A percentile compares a stretch with the other conserved stretches of the same genome.
Conservation (phyloP, 2,888 invertebrate genomes). For the Dendrolimus houi region DNA sequence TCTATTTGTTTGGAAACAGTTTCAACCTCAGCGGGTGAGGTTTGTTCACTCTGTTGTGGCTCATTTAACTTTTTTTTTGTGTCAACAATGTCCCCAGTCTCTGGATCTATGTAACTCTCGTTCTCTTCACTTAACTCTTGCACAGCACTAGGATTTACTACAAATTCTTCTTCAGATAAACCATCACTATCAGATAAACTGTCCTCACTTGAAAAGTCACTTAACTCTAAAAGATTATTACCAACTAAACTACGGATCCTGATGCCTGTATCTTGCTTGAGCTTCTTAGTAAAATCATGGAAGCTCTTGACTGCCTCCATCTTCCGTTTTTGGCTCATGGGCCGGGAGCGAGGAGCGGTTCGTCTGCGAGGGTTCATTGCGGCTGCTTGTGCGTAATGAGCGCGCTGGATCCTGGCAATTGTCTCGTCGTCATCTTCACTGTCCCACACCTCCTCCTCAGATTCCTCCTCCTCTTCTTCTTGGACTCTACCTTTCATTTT, state of each 20-base stretch:
- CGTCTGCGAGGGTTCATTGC: conserved; percentile 59
- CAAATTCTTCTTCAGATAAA: conserved; percentile 67
- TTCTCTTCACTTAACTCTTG: conserved; percentile 63
- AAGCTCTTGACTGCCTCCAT: conserved; percentile 70
- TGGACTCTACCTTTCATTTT: conserved; percentile 44
- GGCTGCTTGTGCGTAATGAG: conserved; percentile 63
- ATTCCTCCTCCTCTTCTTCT: conserved; percentile 49
- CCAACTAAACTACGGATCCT: conserved; percentile 67
- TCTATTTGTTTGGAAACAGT: conserved; percentile 14
- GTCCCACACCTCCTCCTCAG: conserved; percentile 55
- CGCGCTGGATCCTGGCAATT: conserved; percentile 65
- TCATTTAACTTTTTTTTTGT: conserved; percentile 21
- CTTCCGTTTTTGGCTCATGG: conserved; percentile 69
- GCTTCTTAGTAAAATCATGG: conserved; percentile 69
- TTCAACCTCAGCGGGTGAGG: conserved; percentile 5
- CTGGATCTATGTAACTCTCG: conserved; percentile 70
- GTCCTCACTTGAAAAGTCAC: conserved; percentile 66
- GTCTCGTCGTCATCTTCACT: conserved; percentile 70
- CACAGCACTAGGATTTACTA: conserved; percentile 63
- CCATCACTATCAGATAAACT: conserved; percentile 67
- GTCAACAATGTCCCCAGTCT: conserved; percentile 66
- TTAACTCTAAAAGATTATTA: conserved; percentile 64
- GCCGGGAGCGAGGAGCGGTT: conserved; percentile 46
- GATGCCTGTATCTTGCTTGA: conserved; percentile 71
- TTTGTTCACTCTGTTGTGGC: conserved; percentile 8